Conservation (phyloP, 2,797 vertebrate species). For the Epinephelus awoara region DNA sequence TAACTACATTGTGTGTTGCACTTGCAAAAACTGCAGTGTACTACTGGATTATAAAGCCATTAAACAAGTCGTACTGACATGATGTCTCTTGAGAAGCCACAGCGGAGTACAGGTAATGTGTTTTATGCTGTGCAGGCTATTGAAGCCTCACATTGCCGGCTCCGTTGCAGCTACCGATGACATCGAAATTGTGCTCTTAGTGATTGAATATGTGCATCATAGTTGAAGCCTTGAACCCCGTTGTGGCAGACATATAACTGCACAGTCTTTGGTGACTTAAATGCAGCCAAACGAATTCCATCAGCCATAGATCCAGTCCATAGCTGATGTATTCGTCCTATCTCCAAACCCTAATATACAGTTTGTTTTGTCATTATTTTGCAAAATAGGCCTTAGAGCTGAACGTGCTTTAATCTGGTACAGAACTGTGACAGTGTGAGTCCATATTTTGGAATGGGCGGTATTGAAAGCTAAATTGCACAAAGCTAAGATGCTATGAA, state of each 20-base stretch:
- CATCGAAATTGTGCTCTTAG: conserved; percentile 11
- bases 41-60: conserved; percentile 50
- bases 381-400: conserved; percentile 40
- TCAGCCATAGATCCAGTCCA: conserved; percentile 13
- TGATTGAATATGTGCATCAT: conserved; percentile 12
- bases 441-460: not conserved
- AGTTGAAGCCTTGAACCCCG: conserved; percentile 13
- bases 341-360: conserved; percentile 42
- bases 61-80: conserved; percentile 11
- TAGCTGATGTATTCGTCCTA: conserved; percentile 25
- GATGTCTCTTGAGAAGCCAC: conserved; percentile 20
- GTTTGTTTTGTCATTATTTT: conserved; percentile 34
- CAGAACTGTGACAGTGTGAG: conserved; percentile 18
- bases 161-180: conserved; percentile 1
- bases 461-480: conserved; percentile 39
- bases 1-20: conserved; percentile 4
- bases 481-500: conserved; percentile 18
- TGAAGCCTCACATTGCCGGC: not conserved
- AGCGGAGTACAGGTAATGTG: conserved; percentile 5
- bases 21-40: conserved; percentile 16
- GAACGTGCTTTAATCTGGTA: conserved; percentile 11
- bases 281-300: conserved; percentile 23
- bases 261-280: conserved; percentile 21
- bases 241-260: not conserved
- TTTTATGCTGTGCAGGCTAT: conserved; percentile 26